These are phyloP conservation scores for Eupristina koningsbergeri DNA, from an alignment of 1,140 invertebrate species.

Conservation along the genomic window DNA sequence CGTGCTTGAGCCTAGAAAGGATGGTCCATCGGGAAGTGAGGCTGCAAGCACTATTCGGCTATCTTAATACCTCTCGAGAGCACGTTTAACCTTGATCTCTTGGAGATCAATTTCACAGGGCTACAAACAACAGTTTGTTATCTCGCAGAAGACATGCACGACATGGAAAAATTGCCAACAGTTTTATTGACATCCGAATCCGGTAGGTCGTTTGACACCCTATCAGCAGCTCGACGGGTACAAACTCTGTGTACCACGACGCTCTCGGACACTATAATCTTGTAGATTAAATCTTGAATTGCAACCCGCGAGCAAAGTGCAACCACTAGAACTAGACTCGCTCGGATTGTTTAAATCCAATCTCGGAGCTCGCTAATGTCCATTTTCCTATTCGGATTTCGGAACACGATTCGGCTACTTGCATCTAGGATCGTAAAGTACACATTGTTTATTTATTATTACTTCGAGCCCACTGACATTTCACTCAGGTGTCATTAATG, in stretches of 20 bases:
- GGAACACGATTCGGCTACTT: not conserved
- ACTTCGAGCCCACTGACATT: not conserved
- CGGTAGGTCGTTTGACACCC: not conserved
- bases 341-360: not conserved
- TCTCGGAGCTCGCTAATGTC: not conserved
- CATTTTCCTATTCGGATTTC: not conserved
- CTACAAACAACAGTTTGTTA: not conserved
- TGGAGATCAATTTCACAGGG: not conserved
- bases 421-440: not conserved
- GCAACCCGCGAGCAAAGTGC: not conserved
- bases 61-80: too few species aligned
- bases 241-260: not conserved
- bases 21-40: not conserved
- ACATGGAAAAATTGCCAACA: not conserved
- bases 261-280: not conserved
- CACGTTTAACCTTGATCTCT: not conserved
- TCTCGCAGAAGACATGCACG: not conserved
- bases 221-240: not conserved
- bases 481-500: not conserved
- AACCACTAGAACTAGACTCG: not conserved
- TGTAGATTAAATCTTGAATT: not conserved
- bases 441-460: not conserved
- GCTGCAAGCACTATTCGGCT: not conserved
- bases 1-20: not conserved
- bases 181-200: not conserved